A percentile compares a stretch with the other conserved stretches of the same genome.
Evolutionary conservation across 2,113 vertebrate genomes (phyloP).

Genomic region (Corythornis madagascariensis): DNA sequence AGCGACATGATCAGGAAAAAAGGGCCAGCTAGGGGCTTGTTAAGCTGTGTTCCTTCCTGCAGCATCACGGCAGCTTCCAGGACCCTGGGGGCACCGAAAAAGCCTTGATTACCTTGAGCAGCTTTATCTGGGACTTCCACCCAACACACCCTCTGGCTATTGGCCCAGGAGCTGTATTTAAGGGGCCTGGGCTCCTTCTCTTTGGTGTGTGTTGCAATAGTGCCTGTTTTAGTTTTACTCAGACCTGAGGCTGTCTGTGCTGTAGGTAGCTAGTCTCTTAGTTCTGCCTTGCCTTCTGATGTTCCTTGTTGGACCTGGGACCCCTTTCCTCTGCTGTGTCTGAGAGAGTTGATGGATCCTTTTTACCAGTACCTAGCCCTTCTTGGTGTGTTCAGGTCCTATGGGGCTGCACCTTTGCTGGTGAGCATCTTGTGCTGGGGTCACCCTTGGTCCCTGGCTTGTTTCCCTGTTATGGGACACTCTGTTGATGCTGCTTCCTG

Average conservation of each 20-base stretch:
- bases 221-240: rapidly evolving
- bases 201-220: rapidly evolving
- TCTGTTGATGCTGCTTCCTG: neutral
- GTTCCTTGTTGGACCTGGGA: too few relatives aligned
- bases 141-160: too few relatives aligned
- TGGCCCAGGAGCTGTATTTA: neutral
- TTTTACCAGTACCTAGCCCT: neutral
- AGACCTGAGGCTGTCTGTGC: neutral
- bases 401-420: neutral
- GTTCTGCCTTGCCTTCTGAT: neutral
- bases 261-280: neutral
- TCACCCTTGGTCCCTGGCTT: neutral
- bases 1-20: neutral
- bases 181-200: rapidly evolving
- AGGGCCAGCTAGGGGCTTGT: rapidly evolving
- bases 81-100: neutral
- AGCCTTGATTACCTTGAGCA: neutral
- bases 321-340: neutral
- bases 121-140: neutral
- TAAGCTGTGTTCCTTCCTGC: neutral
- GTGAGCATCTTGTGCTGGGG: neutral
- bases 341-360: neutral
- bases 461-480: neutral
- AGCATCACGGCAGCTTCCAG: neutral
- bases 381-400: neutral